Evolutionary conservation across 2,797 vertebrate species (phyloP).

Genomic region (Parambassis ranga): DNA sequence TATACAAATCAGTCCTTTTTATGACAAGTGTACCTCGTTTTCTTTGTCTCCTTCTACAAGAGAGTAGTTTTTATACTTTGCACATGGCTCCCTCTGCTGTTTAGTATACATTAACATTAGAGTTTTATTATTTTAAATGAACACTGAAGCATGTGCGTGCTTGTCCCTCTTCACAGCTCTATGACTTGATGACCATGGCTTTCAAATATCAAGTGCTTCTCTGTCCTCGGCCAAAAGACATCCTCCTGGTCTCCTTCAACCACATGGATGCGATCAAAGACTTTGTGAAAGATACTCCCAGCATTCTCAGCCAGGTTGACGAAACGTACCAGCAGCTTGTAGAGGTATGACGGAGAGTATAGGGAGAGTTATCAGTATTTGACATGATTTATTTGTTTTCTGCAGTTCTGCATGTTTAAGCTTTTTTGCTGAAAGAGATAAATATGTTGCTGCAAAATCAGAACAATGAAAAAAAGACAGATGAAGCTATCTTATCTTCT

Average conservation of each 20-base stretch:
- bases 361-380: not conserved
- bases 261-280: constrained; percentile 97
- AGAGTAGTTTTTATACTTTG: not conserved
- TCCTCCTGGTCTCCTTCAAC: constrained; percentile 95
- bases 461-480: not conserved
- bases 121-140: not conserved
- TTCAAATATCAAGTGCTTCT: constrained; percentile 98
- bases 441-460: not conserved
- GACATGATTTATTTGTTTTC: not conserved
- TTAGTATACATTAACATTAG: not conserved
- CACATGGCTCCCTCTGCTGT: constrained; percentile 69
- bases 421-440: not conserved
- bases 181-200: constrained; percentile 99
- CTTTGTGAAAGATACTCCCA: constrained; percentile 89
- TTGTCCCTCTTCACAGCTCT: constrained; percentile 83
- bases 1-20: not conserved
- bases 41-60: not conserved
- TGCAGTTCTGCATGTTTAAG: too few relatives aligned
- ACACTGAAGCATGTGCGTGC: not conserved
- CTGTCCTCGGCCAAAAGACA: constrained; percentile 91
- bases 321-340: constrained; percentile 89
- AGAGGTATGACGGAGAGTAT: constrained; percentile 87
- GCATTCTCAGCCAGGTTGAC: constrained; percentile 91
- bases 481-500: not conserved
- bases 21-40: not conserved